Percentiles rank a stretch among this genome's conserved stretches.
phyloP scores from a whole-genome alignment of 30 jellyfish, hydroid and myxozoan genomes.

The Aurelia sp. region DNA sequence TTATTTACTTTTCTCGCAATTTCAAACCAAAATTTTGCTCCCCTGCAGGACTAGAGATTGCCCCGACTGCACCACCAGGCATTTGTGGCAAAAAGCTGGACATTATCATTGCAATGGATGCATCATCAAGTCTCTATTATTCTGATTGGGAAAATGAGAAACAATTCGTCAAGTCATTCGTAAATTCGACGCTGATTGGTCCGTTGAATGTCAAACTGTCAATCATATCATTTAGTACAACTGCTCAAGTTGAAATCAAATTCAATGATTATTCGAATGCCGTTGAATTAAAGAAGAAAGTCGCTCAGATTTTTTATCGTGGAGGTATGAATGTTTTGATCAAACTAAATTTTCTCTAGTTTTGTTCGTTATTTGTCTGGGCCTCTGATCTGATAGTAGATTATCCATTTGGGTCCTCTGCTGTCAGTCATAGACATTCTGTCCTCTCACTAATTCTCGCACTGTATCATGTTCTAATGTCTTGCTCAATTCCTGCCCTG shows the following conservation, averaged over 20 bases:
- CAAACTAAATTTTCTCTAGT: neutral
- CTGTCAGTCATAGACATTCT: too few relatives aligned
- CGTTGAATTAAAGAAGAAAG: constrained; percentile 4
- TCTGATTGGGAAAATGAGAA: constrained; percentile 29
- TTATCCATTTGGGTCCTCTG: too few relatives aligned
- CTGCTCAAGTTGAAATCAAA: constrained; percentile 10
- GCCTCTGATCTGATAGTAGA: too few relatives aligned
- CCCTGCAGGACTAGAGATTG: too few relatives aligned
- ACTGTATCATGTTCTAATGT: too few relatives aligned
- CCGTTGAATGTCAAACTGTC: constrained; percentile 33
- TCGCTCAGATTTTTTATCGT: neutral
- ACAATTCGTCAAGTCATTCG: constrained; percentile 6
- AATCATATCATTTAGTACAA: constrained; percentile 36
- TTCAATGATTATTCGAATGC: constrained; percentile 27
- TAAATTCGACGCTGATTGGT: constrained; percentile 26
- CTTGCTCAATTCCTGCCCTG: too few relatives aligned
- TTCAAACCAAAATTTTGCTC: too few relatives aligned
- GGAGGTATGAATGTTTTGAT: constrained; percentile 18
- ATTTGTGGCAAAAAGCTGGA: constrained; percentile 40
- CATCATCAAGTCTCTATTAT: constrained; percentile 22
- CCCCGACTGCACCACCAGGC: neutral
- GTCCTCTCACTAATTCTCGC: too few relatives aligned
- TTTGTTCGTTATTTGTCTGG: too few relatives aligned
- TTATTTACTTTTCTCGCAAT: too few relatives aligned
- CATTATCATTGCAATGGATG: constrained; percentile 19